phyloP scores from a whole-genome alignment of 2,113 vertebrate genomes.

The Salvelinus alpinus region DNA sequence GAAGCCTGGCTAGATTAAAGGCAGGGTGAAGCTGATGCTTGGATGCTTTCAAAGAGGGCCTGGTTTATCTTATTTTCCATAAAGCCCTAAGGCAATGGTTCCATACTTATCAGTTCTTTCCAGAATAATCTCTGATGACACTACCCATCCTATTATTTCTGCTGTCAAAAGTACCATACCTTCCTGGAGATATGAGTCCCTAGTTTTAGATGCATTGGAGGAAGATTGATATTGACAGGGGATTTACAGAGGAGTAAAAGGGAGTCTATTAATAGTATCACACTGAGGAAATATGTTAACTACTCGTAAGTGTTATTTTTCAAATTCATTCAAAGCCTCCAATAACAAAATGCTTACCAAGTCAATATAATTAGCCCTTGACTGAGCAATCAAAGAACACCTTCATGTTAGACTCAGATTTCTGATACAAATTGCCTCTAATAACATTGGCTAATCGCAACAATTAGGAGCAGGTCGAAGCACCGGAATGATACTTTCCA shows the following conservation, averaged over 20 bases:
- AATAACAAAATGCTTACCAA: conserved; percentile 17
- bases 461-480: conserved; percentile 15
- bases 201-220: background rate
- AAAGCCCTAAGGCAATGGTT: conserved; percentile 35
- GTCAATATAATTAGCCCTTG: conserved; percentile 24
- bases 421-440: conserved; percentile 30
- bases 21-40: conserved; percentile 34
- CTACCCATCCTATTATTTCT: conserved; percentile 28
- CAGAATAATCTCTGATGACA: conserved; percentile 40
- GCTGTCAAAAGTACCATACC: conserved; percentile 16
- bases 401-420: conserved; percentile 26
- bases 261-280: background rate
- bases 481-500: background rate
- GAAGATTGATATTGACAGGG: background rate
- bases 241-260: background rate
- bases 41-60: conserved; percentile 40
- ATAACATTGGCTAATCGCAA: conserved; percentile 25
- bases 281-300: background rate
- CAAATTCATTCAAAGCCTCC: background rate
- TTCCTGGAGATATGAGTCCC: conserved; percentile 6
- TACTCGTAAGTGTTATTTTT: background rate
- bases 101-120: conserved; percentile 34
- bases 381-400: conserved; percentile 32
- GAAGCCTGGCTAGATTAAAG: conserved; percentile 43
- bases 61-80: conserved; percentile 47